phyloP scores from a whole-genome alignment of 2,888 invertebrate genomes.

The Protodeltote pygarga region DNA sequence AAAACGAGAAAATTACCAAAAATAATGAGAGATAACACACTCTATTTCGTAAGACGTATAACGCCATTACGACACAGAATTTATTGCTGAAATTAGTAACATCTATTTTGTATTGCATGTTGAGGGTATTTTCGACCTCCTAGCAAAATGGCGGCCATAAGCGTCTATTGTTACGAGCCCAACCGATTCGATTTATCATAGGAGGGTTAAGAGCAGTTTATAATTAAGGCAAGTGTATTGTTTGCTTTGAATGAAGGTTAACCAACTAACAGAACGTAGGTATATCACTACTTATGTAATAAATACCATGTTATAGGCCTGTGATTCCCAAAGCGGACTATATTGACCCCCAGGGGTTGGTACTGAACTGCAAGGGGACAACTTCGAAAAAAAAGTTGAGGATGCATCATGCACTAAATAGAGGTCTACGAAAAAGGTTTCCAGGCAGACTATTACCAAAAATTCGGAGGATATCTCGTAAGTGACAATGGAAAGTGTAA shows the following conservation, averaged over 20 bases:
- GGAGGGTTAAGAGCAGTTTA: conserved; percentile 23
- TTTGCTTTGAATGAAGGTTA: background rate
- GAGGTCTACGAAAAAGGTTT: too few species aligned
- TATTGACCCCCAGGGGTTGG: too few species aligned
- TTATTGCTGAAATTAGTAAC: conserved; percentile 42
- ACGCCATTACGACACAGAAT: conserved; percentile 30
- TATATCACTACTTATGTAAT: too few species aligned
- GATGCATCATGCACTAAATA: too few species aligned
- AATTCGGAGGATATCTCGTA: too few species aligned
- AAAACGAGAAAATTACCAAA: background rate
- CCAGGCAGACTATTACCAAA: too few species aligned
- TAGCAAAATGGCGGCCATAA: conserved; percentile 28
- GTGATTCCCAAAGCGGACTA: too few species aligned
- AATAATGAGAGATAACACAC: conserved; percentile 12
- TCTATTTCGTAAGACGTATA: conserved; percentile 28
- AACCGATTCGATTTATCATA: conserved; percentile 41
- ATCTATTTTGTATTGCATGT: conserved; percentile 26
- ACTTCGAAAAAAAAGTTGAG: too few species aligned
- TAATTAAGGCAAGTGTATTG: conserved; percentile 11
- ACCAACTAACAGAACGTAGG: too few species aligned
- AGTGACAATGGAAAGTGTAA: too few species aligned
- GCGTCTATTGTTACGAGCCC: conserved; percentile 23
- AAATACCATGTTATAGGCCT: too few species aligned
- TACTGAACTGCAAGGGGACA: too few species aligned
- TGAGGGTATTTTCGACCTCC: conserved; percentile 17